Conservation (phyloP, 2,797 vertebrate species). For the Myiotriccus ornatus region DNA sequence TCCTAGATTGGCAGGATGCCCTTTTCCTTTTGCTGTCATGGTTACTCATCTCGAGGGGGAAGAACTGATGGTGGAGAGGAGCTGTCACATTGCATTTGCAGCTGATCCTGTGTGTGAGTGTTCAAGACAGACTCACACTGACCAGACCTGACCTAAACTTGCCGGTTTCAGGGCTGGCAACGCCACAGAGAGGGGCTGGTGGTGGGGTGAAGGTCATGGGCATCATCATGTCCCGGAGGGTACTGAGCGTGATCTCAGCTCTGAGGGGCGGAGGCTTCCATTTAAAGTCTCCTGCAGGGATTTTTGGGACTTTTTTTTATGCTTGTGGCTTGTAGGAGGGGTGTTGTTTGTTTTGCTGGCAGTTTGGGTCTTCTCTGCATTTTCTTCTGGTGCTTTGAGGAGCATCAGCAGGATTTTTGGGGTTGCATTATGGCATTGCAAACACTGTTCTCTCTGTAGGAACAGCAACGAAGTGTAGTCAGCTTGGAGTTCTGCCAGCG, state of each 20-base stretch:
- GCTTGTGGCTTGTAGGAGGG: background rate
- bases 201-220: background rate
- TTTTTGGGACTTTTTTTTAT: background rate
- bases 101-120: background rate
- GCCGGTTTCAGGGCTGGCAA: background rate
- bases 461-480: background rate
- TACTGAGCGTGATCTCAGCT: accelerated
- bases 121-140: background rate
- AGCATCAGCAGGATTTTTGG: background rate
- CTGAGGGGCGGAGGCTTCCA: background rate
- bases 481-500: background rate
- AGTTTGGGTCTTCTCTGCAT: background rate
- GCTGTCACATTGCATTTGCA: background rate
- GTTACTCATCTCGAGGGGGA: background rate
- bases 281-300: background rate
- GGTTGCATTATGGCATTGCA: background rate
- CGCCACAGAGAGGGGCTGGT: background rate
- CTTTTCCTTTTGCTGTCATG: background rate
- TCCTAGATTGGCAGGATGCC: background rate
- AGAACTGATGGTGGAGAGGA: background rate
- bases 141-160: background rate
- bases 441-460: background rate
- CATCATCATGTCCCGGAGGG: accelerated
- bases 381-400: background rate
- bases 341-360: background rate